Evolutionary conservation across 2,797 vertebrate species (phyloP).

Genomic region (Balearica regulorum): DNA sequence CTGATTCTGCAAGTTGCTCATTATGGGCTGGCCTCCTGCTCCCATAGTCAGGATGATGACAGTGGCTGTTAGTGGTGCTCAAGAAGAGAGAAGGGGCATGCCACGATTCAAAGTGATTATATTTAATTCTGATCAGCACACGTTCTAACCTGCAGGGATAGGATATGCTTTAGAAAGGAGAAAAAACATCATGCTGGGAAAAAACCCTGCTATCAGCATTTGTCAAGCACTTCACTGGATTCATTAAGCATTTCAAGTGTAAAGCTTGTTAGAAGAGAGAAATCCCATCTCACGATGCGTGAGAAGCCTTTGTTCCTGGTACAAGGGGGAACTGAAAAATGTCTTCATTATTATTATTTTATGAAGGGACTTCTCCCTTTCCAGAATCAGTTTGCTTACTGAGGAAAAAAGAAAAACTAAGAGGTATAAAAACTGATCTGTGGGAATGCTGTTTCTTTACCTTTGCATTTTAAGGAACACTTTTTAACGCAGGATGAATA

Average conservation of each 20-base stretch:
- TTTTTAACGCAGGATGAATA: background rate
- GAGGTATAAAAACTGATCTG: background rate
- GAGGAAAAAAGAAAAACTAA: background rate
- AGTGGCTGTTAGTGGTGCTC: background rate
- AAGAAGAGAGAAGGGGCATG: background rate
- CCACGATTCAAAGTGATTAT: background rate
- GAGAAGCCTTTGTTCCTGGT: conserved; percentile 8
- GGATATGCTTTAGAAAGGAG: background rate
- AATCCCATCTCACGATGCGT: background rate
- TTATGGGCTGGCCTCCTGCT: background rate
- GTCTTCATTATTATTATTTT: conserved; percentile 19
- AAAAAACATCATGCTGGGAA: background rate
- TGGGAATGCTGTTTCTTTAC: background rate
- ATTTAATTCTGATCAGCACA: background rate
- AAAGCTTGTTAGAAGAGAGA: conserved; percentile 9
- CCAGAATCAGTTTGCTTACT: background rate
- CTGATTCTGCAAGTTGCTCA: background rate
- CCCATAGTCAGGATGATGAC: background rate
- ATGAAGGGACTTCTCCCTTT: background rate
- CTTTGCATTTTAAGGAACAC: background rate
- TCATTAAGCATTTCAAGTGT: conserved; percentile 18
- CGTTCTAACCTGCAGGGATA: background rate
- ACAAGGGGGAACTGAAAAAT: conserved; percentile 21
- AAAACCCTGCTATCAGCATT: background rate
- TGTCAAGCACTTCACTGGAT: background rate